A percentile compares a stretch with the other conserved stretches of the same genome.
phyloP scores from a whole-genome alignment of 2,113 vertebrate genomes.

The Meles meles region DNA sequence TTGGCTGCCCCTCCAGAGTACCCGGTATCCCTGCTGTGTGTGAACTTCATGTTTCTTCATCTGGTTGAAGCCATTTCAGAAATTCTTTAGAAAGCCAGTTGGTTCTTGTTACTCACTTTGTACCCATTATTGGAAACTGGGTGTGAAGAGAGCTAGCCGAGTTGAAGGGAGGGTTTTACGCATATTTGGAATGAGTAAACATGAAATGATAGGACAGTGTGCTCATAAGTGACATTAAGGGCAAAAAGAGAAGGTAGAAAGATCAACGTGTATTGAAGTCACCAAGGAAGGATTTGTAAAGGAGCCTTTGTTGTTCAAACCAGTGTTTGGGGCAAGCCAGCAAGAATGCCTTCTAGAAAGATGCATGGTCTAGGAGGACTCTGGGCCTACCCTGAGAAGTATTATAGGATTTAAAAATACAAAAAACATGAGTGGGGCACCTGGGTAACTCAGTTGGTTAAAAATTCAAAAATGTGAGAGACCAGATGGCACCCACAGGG shows the following conservation, averaged over 20 bases:
- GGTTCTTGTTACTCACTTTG: background rate
- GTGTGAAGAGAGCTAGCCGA: background rate
- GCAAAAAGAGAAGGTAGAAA: background rate
- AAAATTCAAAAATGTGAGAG: background rate
- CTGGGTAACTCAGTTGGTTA: background rate
- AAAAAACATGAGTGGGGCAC: background rate
- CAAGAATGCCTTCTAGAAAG: background rate
- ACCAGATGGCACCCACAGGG: background rate
- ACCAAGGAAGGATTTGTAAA: background rate
- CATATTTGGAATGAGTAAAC: background rate
- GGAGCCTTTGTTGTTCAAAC: background rate
- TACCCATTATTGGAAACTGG: background rate
- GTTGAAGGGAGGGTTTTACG: background rate
- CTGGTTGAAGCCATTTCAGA: background rate
- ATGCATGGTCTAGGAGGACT: accelerated
- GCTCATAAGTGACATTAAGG: background rate
- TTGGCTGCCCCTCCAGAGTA: background rate
- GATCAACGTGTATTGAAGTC: background rate
- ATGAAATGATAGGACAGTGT: background rate
- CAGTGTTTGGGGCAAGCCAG: background rate
- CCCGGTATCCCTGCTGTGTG: background rate
- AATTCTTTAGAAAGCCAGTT: background rate
- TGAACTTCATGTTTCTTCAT: background rate
- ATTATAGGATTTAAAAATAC: background rate
- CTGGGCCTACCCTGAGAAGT: background rate